Evolutionary conservation across 1,140 invertebrate species (phyloP), one percentile per base, ranked within the genome.

Genomic region (Zaprionus kolodkinae): DNA sequence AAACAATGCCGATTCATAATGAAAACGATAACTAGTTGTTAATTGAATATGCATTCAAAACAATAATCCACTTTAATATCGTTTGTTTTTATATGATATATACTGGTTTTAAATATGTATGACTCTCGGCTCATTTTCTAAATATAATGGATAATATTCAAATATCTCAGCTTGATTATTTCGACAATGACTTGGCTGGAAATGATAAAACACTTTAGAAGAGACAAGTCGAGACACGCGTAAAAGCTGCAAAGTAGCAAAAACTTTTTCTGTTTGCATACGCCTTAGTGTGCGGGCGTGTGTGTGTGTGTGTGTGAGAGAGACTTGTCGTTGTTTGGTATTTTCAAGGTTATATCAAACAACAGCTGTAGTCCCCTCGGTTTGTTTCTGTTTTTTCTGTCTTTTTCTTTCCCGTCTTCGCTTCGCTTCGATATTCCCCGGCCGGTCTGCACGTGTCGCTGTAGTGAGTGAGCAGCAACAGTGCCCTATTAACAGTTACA

Each of bases 321-420:
- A 45, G 40, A 45, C 40, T 45, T 45, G 40, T 45, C 40, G 40
- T 38, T 64, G 62, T 33, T 15, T 67, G 52, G 50, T 56, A 15
- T 74, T 71, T 71, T 75, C 72, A 75, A 75, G 72, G 72, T 75
- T 75, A 75, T 71, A 71, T 75, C 72, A 71, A 63, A 52, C 67
- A 75, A 71, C 67, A 75, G 72, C 67, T 75, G 60, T 75, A 59
- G 72, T 21, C 43, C 54, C 67, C 67, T 35, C 43, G 52, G 43
- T 59, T 59, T 70, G 40, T 73, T 73, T 73, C 27, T 67, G 63
- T 72, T 67, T 73, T 73, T 68, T 68, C 21, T 70, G 54, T n/a
- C 6, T 50, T 25, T 25, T 50, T 15, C 21, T 57, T 21, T 12
- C 11, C 33, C 27, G 30, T 36, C 40, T 57, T 30, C 38, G 30